Evolutionary conservation across 2,113 vertebrate species (phyloP).

Genomic region (Percina caprodes): DNA sequence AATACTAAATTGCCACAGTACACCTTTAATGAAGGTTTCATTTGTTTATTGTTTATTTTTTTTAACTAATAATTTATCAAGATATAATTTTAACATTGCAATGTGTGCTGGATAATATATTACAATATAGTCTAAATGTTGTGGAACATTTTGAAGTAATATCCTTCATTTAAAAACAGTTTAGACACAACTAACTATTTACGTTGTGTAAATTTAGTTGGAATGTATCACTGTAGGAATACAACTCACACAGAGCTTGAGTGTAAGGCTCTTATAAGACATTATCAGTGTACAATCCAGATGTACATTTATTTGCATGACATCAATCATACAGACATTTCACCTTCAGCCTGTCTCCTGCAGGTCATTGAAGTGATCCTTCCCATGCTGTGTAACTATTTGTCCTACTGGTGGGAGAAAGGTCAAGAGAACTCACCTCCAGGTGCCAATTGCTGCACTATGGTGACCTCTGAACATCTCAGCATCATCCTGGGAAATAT

Average conservation of each 20-base stretch:
- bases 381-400: conserved; percentile 97
- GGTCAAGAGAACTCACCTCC: conserved; percentile 88
- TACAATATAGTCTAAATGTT: neutral
- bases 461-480: conserved; percentile 94
- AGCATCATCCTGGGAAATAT: conserved; percentile 95
- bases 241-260: neutral
- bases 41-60: neutral
- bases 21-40: neutral
- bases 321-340: neutral
- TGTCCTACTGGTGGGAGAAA: conserved; percentile 97
- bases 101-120: neutral
- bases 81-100: neutral
- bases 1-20: neutral
- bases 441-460: conserved; percentile 88
- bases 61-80: neutral
- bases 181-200: neutral
- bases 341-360: neutral
- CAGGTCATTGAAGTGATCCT: conserved; percentile 94
- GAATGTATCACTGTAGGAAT: neutral
- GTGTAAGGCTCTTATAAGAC: too few relatives aligned
- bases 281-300: too few relatives aligned
- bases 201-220: neutral
- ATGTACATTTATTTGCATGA: too few relatives aligned
- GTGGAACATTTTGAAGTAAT: neutral
- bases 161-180: neutral